Evolutionary conservation across 1,140 invertebrate genomes (phyloP).

Genomic region (Papilio polyxenes): DNA sequence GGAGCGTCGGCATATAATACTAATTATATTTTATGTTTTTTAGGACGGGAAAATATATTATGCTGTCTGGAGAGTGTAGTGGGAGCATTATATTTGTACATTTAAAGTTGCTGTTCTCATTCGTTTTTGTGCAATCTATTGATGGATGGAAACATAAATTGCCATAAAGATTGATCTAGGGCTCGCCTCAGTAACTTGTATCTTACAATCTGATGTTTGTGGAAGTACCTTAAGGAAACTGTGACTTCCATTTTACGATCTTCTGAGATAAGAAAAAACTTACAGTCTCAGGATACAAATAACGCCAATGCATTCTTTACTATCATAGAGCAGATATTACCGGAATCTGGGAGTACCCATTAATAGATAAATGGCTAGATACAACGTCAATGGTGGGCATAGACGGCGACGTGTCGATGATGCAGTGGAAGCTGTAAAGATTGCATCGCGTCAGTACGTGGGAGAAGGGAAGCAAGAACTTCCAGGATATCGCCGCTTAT

Average conservation of each 20-base stretch:
- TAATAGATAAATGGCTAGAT: constrained; percentile 7
- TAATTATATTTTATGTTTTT: too few relatives aligned
- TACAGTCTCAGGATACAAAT: neutral
- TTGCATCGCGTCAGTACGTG: constrained; percentile 38
- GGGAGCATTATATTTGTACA: too few relatives aligned
- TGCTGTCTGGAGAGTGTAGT: too few relatives aligned
- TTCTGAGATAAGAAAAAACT: neutral
- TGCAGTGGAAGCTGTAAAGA: constrained; percentile 36
- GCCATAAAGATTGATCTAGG: too few relatives aligned
- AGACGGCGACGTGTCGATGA: neutral
- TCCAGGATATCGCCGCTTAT: constrained; percentile 51
- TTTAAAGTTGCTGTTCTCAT: too few relatives aligned
- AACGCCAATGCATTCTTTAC: neutral
- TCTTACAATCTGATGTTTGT: too few relatives aligned
- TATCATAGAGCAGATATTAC: neutral
- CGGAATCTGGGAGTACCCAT: neutral
- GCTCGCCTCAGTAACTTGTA: too few relatives aligned
- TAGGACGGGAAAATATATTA: too few relatives aligned
- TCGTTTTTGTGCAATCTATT: too few relatives aligned
- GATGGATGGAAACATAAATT: too few relatives aligned
- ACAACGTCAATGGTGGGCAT: constrained; percentile 8
- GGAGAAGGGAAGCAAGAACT: constrained; percentile 33
- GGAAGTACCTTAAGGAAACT: neutral
- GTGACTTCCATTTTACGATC: neutral
- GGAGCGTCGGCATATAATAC: too few relatives aligned